Percentiles rank a stretch among this genome's conserved stretches.
phyloP scores from a whole-genome alignment of 2,113 vertebrate species.

The Rutilus rutilus region DNA sequence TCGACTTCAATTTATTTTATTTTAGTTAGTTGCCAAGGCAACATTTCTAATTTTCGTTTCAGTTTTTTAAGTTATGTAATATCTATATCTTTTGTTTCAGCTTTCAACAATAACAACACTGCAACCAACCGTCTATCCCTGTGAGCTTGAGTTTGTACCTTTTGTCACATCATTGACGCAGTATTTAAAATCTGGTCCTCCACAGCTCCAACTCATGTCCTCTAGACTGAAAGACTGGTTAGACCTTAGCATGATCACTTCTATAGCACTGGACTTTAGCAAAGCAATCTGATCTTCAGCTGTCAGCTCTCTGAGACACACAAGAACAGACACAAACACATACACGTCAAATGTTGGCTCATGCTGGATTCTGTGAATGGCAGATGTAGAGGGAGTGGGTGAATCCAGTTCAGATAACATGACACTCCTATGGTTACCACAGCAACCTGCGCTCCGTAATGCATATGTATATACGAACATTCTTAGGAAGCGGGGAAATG shows the following conservation, averaged over 20 bases:
- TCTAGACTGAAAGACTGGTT: constrained; percentile 95
- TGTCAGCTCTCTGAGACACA: constrained; percentile 77
- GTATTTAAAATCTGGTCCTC: constrained; percentile 90
- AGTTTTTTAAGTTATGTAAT: background rate
- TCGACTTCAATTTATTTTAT: no score
- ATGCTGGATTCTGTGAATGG: constrained; percentile 35
- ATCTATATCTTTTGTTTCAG: background rate
- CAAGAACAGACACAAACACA: constrained; percentile 33
- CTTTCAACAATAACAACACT: background rate
- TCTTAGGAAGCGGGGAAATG: background rate
- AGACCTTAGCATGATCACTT: constrained; percentile 98
- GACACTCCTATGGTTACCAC: constrained; percentile 41
- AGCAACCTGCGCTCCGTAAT: constrained; percentile 43
- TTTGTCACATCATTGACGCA: constrained; percentile 87
- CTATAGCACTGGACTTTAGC: constrained; percentile 95
- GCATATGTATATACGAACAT: constrained; percentile 21
- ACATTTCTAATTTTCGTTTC: background rate
- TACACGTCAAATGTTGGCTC: constrained; percentile 10
- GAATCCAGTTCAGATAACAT: constrained; percentile 19
- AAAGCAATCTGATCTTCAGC: constrained; percentile 97
- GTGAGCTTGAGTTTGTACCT: constrained; percentile 73
- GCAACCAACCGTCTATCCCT: background rate
- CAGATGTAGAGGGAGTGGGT: constrained; percentile 27
- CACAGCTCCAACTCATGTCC: constrained; percentile 96
- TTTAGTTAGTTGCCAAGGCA: background rate